Percentiles rank a stretch among this genome's conserved stretches.
phyloP scores from a whole-genome alignment of 2,888 invertebrate species.

The Leucozona laternaria region DNA sequence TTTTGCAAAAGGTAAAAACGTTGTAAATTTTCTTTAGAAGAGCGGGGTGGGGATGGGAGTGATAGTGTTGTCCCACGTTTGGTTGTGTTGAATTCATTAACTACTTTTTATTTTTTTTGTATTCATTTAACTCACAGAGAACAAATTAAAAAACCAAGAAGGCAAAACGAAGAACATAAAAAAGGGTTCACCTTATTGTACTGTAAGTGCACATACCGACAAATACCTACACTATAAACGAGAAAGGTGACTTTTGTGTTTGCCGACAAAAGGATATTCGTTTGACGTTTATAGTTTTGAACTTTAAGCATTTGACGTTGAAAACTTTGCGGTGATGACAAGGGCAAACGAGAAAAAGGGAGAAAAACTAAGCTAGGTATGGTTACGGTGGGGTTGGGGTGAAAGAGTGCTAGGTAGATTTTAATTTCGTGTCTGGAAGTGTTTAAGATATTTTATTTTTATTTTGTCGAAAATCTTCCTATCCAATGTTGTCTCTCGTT shows the following conservation, averaged over 20 bases:
- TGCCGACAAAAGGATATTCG: slow-evolving; percentile 48
- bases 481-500: neutral
- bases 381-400: neutral
- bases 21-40: slow-evolving; percentile 12
- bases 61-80: slow-evolving; percentile 63
- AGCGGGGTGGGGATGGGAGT: neutral
- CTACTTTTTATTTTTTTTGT: slow-evolving; percentile 51
- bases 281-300: slow-evolving; percentile 69
- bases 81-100: slow-evolving; percentile 73
- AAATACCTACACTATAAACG: neutral
- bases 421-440: slow-evolving; percentile 63
- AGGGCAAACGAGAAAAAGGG: neutral
- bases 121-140: slow-evolving; percentile 46
- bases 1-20: slow-evolving; percentile 36
- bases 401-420: neutral
- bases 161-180: slow-evolving; percentile 41
- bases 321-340: slow-evolving; percentile 42
- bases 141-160: slow-evolving; percentile 67
- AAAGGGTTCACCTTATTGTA: slow-evolving; percentile 59
- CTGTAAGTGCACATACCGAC: neutral
- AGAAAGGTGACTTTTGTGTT: slow-evolving; percentile 37
- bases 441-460: slow-evolving; percentile 47
- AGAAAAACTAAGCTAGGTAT: neutral
- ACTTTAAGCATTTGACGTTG: slow-evolving; percentile 63
- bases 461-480: neutral